Conservation (phyloP, 2,888 invertebrate species). For the Drosophila quinaria region DNA sequence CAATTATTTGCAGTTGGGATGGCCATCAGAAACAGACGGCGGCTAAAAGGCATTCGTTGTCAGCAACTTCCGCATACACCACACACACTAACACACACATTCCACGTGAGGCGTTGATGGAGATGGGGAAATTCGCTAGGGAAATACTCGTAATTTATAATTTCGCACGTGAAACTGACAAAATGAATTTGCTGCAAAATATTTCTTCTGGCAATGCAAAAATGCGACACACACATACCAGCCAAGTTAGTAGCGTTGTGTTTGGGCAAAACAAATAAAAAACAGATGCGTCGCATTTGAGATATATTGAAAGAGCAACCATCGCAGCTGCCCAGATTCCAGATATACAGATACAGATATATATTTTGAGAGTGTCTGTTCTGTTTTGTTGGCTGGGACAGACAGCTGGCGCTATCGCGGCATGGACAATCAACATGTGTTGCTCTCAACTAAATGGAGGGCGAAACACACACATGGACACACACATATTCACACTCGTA, state of each 20-base stretch:
- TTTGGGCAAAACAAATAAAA: conserved; percentile 71
- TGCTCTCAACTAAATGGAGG: conserved; percentile 37
- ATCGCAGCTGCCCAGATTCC: conserved; percentile 50
- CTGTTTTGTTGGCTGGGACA: conserved; percentile 50
- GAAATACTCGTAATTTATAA: conserved; percentile 72
- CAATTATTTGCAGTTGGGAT: conserved; percentile 76
- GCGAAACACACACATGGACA: conserved; percentile 9
- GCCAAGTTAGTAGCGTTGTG: conserved; percentile 39
- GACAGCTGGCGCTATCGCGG: conserved; percentile 68
- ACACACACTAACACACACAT: conserved; percentile 1
- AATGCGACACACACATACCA: conserved; percentile 33
- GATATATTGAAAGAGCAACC: conserved; percentile 43
- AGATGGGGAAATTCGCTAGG: conserved; percentile 7
- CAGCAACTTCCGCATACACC: conserved; percentile 46
- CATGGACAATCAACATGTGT: conserved; percentile 77
- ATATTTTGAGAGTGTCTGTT: conserved; percentile 42
- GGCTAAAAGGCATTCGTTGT: conserved; percentile 54
- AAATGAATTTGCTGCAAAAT: conserved; percentile 46
- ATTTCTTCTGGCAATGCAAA: conserved; percentile 47
- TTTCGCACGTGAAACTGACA: conserved; percentile 81
- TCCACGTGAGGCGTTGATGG: not conserved
- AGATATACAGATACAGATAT: conserved; percentile 27
- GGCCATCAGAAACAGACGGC: conserved; percentile 80
- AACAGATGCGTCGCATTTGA: conserved; percentile 65
- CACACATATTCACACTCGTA: conserved; percentile 5